Conservation (phyloP, 2,888 invertebrate genomes). For the Polyploca ridens region DNA sequence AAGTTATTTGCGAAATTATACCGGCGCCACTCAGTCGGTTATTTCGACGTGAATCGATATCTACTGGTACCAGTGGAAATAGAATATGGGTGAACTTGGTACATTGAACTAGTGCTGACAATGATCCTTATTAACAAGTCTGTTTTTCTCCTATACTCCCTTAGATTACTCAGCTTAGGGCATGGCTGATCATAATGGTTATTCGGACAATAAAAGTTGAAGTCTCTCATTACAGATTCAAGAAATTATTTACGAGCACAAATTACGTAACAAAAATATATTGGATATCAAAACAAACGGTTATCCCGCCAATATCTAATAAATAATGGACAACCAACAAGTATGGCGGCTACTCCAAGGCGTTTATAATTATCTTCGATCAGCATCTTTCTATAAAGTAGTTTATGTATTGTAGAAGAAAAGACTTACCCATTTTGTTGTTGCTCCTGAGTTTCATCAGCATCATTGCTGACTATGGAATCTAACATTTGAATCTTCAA, state of each 20-base stretch:
- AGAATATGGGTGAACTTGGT: slow-evolving; percentile 50
- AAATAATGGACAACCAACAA: no score
- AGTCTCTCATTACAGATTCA: background rate
- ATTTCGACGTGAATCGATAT: slow-evolving; percentile 51
- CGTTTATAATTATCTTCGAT: no score
- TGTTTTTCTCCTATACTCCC: background rate
- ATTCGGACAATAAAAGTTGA: background rate
- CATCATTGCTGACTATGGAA: slow-evolving; percentile 88
- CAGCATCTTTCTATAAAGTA: no score
- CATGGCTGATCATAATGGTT: background rate
- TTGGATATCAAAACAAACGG: no score
- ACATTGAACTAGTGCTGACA: slow-evolving; percentile 1
- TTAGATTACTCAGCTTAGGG: background rate
- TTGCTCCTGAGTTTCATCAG: slow-evolving; percentile 73
- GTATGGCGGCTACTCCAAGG: no score
- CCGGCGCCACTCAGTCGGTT: slow-evolving; percentile 61
- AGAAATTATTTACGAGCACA: no score
- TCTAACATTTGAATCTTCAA: slow-evolving; percentile 91
- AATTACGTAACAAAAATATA: no score
- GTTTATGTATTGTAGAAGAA: background rate
- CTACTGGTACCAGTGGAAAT: slow-evolving; percentile 38
- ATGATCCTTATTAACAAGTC: background rate
- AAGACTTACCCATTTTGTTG: slow-evolving; percentile 75
- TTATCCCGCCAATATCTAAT: no score
- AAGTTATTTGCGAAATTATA: slow-evolving; percentile 64